These are phyloP conservation scores for Dendrophyllia cribrosa DNA, from an alignment of 64 coral and sea anemone genomes.

Conservation along the genomic window DNA sequence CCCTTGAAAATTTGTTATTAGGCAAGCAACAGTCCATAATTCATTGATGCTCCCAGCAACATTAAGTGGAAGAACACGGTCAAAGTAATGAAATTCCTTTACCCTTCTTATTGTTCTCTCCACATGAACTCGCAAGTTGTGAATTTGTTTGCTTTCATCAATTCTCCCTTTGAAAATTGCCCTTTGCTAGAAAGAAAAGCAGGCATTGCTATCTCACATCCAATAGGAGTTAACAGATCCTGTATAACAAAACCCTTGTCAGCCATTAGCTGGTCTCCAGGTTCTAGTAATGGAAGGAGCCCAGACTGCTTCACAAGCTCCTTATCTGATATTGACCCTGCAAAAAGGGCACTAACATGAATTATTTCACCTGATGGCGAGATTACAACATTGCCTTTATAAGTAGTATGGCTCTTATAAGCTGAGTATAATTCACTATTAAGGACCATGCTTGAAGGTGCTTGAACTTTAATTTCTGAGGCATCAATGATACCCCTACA, in stretches of 20 bases:
- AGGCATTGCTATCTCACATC: too few species aligned
- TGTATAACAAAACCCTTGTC: too few species aligned
- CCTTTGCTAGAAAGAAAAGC: slow-evolving; percentile 35
- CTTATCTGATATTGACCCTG: slow-evolving; percentile 31
- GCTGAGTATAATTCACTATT: slow-evolving; percentile 47
- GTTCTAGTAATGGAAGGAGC: slow-evolving; percentile 26
- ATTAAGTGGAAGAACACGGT: not conserved
- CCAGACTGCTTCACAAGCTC: slow-evolving; percentile 47
- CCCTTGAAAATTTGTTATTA: slow-evolving; percentile 65
- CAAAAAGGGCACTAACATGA: slow-evolving; percentile 32
- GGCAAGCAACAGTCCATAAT: slow-evolving; percentile 5
- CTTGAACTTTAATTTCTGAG: slow-evolving; percentile 46
- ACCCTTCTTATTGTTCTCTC: slow-evolving; percentile 15
- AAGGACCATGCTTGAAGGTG: slow-evolving; percentile 60
- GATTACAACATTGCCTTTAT: slow-evolving; percentile 73
- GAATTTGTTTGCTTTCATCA: not conserved
- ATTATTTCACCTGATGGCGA: slow-evolving; percentile 58
- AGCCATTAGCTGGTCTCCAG: slow-evolving; percentile 13
- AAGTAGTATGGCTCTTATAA: slow-evolving; percentile 57
- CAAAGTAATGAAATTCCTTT: slow-evolving; percentile 47
- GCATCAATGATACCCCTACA: slow-evolving; percentile 62
- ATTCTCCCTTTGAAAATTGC: slow-evolving; percentile 58
- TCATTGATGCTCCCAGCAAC: slow-evolving; percentile 21
- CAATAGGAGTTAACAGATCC: too few species aligned
- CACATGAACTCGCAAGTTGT: slow-evolving; percentile 25